These are phyloP conservation scores for Apostichopus californicus DNA, from an alignment of 35 echinoderm and acorn worm genomes.

Conservation along the genomic window DNA sequence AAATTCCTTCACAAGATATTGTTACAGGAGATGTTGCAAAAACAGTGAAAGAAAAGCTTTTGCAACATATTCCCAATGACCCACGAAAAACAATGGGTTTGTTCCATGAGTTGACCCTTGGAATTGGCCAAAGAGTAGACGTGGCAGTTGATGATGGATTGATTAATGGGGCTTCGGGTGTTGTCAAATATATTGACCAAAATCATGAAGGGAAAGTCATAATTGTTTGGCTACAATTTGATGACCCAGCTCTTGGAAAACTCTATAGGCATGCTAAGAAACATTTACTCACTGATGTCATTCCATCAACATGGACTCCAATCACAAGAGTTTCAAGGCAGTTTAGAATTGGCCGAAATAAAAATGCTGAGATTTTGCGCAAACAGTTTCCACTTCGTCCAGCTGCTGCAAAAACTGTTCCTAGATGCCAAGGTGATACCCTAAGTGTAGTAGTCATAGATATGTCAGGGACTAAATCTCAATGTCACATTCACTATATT, in stretches of 20 bases:
- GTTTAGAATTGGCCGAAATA: slow-evolving; percentile 36
- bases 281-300: background rate
- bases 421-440: slow-evolving; percentile 24
- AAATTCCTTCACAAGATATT: slow-evolving; percentile 31
- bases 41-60: slow-evolving; percentile 16
- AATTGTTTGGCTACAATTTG: slow-evolving; percentile 54
- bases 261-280: background rate
- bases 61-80: slow-evolving; percentile 33
- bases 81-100: slow-evolving; percentile 31
- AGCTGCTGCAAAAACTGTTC: slow-evolving; percentile 60
- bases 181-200: background rate
- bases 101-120: background rate
- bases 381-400: background rate
- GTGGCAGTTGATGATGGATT: slow-evolving; percentile 64
- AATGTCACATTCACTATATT: slow-evolving; percentile 15
- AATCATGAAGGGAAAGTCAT: background rate
- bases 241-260: slow-evolving; percentile 34
- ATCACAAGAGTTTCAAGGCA: slow-evolving; percentile 14
- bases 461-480: background rate
- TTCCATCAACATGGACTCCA: background rate
- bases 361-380: slow-evolving; percentile 18
- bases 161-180: slow-evolving; percentile 62
- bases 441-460: too few relatives aligned
- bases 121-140: slow-evolving; percentile 40
- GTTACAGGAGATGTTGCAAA: slow-evolving; percentile 52